Evolutionary conservation across 2,113 vertebrate species (phyloP).

Genomic region (Myotis yumanensis): DNA sequence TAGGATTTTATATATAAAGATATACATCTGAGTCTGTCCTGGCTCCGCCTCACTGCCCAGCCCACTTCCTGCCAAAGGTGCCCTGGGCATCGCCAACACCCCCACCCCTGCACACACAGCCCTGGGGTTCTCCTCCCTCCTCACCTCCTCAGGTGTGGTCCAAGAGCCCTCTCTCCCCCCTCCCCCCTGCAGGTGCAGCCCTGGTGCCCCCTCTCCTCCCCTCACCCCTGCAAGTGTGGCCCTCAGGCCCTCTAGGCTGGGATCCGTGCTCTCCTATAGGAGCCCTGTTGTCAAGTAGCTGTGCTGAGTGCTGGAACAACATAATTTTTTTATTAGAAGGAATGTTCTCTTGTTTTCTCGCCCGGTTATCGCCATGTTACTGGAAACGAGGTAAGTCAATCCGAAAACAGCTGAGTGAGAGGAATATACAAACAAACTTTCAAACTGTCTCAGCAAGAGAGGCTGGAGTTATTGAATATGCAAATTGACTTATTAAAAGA

Average conservation of each 20-base stretch:
- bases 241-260: not conserved
- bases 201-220: too few species aligned
- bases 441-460: conserved; percentile 74
- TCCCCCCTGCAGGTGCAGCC: too few species aligned
- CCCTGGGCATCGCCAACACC: not conserved
- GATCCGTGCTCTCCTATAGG: not conserved
- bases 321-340: conserved; percentile 56
- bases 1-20: not conserved
- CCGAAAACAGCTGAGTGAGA: conserved; percentile 73
- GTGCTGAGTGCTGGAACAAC: conserved; percentile 48
- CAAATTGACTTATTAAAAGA: conserved; percentile 83
- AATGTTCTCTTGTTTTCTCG: conserved; percentile 67
- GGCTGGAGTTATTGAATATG: conserved; percentile 79
- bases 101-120: too few species aligned
- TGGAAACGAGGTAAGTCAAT: conserved; percentile 67
- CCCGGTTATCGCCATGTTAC: conserved; percentile 55
- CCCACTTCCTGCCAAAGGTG: not conserved
- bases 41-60: too few species aligned
- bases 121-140: too few species aligned
- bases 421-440: conserved; percentile 81
- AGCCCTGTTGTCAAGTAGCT: not conserved
- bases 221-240: not conserved
- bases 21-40: not conserved
- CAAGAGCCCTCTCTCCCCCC: too few species aligned
- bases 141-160: too few species aligned